Conservation (phyloP, 2,888 invertebrate species). For the Trichopoda pennipes region DNA sequence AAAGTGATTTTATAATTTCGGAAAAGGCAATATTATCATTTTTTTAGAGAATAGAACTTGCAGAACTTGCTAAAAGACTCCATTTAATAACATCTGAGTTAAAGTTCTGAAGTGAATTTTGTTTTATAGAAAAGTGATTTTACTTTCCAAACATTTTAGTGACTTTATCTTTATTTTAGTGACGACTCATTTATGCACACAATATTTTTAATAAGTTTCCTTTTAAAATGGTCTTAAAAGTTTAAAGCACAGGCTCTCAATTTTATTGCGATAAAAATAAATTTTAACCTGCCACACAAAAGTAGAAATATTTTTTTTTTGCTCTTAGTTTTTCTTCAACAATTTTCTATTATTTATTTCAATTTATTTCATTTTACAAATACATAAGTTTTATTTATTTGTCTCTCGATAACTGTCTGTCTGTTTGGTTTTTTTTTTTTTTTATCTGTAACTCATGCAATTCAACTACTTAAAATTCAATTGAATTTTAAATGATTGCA, state of each 20-base stretch:
- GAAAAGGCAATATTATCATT: too few species aligned
- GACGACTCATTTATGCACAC: too few species aligned
- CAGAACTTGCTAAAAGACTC: too few species aligned
- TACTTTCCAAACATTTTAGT: too few species aligned
- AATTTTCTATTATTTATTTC: slow-evolving; percentile 56
- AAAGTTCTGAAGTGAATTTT: too few species aligned
- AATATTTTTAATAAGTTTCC: background rate
- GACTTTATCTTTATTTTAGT: too few species aligned
- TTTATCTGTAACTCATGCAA: slow-evolving; percentile 67
- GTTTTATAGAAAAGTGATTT: too few species aligned
- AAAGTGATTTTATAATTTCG: too few species aligned
- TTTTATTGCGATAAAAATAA: slow-evolving; percentile 50
- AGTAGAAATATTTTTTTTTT: background rate
- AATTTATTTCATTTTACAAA: slow-evolving; percentile 42
- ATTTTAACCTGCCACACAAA: slow-evolving; percentile 53
- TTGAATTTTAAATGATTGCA: slow-evolving; percentile 78
- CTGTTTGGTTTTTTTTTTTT: background rate
- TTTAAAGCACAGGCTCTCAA: slow-evolving; percentile 53
- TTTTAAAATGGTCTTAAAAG: background rate
- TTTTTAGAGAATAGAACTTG: too few species aligned
- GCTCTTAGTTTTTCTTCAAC: slow-evolving; percentile 27
- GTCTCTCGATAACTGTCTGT: slow-evolving; percentile 25
- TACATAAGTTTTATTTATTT: slow-evolving; percentile 56
- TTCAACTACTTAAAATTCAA: slow-evolving; percentile 79
- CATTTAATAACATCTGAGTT: too few species aligned